Base-by-base conservation (phyloP, 2,113 vertebrate genomes). In the Hydrochoerus hydrochaeris region DNA sequence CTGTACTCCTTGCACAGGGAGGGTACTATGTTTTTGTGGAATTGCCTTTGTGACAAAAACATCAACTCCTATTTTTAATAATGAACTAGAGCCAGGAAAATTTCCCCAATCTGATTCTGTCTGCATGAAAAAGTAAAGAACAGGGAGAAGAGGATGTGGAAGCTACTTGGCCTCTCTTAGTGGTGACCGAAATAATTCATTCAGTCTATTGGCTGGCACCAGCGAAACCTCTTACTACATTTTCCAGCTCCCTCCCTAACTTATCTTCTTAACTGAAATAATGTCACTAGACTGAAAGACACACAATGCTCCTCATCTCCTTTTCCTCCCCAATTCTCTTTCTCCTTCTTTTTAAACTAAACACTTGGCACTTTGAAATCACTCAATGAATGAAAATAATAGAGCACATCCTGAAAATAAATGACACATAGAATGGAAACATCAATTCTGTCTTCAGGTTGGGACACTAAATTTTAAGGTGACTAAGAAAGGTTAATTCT, bases 381-480 rank as follows among this genome's bases (percentile, higher is more conserved):
- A 62, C 12, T 69, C 52, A 82, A 16, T 85, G 57, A 71, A 38
- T 80, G 2, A 67, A 84, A 85, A 67, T 82, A 78, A 87, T 85
- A 75, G 69, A 86, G 57, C 49, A 5, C n/a, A 60, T 62, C 20
- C 22, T 65, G 77, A 88, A 92, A 75, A 60, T 41, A 85, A 85
- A 58, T 86, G 87, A 89, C 57, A 69, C 12, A n/a, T 28, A 20
- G 35, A 41, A 92, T 9, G 26, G 22, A 26, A 69, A 44, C 2
- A 85, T 81, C 20, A 95, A 81, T 54, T 54, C 44, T 90, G 46
- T 44, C 57, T 85, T 88, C 54, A 77, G 90, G 90, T 65, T 88
- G 88, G 67, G 84, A 14, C 6, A 57, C 41, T 62, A 95, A 38
- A 63, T 87, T 96, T 90, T 84, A 81, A 94, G 96, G 65, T 54